Conservation (phyloP, 2,113 vertebrate genomes). For the Ophiodon elongatus region DNA sequence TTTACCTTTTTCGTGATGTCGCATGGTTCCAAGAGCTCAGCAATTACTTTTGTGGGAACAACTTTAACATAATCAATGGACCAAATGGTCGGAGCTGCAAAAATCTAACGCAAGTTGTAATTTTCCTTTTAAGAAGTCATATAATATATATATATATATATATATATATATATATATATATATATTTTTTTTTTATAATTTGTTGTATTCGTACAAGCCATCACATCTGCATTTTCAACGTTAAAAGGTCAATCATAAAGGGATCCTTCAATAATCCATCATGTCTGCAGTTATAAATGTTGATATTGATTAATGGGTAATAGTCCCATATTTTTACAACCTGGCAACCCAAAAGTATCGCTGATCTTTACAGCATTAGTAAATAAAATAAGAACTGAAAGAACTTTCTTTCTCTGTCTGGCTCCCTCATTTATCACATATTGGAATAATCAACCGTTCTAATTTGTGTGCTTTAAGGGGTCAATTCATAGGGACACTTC, state of each 20-base stretch:
- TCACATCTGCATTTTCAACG: neutral
- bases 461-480: slow-evolving; percentile 62
- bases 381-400: neutral
- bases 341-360: neutral
- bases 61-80: neutral
- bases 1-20: neutral
- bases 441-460: slow-evolving; percentile 46
- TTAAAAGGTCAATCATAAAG: neutral
- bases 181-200: neutral
- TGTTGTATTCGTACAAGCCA: neutral
- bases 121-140: neutral
- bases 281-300: neutral
- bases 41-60: neutral
- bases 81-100: neutral
- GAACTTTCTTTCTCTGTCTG: neutral
- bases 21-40: neutral
- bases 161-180: no score
- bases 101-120: neutral
- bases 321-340: neutral
- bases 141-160: no score
- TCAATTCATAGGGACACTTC: slow-evolving; percentile 58
- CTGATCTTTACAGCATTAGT: neutral
- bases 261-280: neutral
- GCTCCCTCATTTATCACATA: neutral
- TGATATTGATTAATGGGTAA: neutral